Percentiles rank a stretch among this genome's conserved stretches.
These are phyloP conservation scores for Centruroides sculpturatus DNA, from an alignment of 1,140 invertebrate genomes.

Conservation along the genomic window DNA sequence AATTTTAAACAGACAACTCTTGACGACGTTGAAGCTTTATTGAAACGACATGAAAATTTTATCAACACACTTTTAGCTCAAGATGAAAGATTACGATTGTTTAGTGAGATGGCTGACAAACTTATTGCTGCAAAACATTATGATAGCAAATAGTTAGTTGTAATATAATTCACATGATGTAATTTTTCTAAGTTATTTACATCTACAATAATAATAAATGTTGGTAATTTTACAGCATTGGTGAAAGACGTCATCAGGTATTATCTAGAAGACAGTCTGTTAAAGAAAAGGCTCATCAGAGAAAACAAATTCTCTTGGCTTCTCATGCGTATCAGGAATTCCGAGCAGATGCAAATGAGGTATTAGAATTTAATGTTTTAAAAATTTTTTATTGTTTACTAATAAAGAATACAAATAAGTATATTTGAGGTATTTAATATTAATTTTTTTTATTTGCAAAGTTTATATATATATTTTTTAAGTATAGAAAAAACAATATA, in stretches of 20 bases:
- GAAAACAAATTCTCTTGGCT: constrained; percentile 54
- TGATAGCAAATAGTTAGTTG: constrained; percentile 59
- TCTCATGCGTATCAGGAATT: constrained; percentile 73
- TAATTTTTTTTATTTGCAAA: no score
- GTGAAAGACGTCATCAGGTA: constrained; percentile 58
- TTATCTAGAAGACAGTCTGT: constrained; percentile 52
- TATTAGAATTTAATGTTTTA: background rate
- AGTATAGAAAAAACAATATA: no score
- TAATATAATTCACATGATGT: background rate
- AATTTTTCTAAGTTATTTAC: background rate
- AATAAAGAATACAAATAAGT: no score
- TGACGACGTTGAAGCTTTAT: constrained; percentile 83
- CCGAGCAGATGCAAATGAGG: constrained; percentile 71
- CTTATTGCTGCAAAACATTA: constrained; percentile 72
- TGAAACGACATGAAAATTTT: constrained; percentile 90
- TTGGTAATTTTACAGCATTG: constrained; percentile 39
- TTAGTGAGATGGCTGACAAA: constrained; percentile 71
- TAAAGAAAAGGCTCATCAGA: constrained; percentile 52
- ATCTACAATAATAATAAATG: background rate
- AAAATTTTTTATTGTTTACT: no score
- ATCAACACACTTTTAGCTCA: constrained; percentile 83
- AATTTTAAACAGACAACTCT: constrained; percentile 55
- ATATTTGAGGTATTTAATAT: no score
- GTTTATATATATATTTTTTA: no score
- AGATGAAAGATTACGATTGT: constrained; percentile 75